Evolutionary conservation across 2,888 invertebrate species (phyloP), one percentile per base, ranked within the genome.

Genomic region (Venustoraphidia nigricollis): DNA sequence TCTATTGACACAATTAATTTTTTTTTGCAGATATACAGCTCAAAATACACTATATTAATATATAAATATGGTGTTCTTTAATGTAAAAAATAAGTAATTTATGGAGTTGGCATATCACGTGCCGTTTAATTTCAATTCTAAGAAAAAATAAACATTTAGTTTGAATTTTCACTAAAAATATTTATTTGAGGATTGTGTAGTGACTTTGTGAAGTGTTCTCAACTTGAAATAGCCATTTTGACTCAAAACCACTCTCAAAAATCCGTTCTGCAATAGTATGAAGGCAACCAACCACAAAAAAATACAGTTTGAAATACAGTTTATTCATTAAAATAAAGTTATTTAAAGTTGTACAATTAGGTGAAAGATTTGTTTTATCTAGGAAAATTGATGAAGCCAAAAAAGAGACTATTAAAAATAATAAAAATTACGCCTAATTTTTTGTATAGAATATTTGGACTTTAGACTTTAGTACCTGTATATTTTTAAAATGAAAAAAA

Each of bases 211-310:
- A 71, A 69, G 71, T 68, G 77, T 76, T 80, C 78, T 81, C 83
- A 80, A 76, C 68, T 72, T 74, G 74, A 76, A 79, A 82, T 80
- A 83, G 81, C 76, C 79, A 79, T 47, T 47, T 47, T 47, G 47
- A 47, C 47, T 42, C 63, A 66, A 68, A 68, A 63, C 71, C 72
- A 76, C 72, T 79, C 79, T 76, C 47, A 47, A 47, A 77, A 79
- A 76, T 76, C 82, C 77, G 81, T 70, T 71, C 71, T 67, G 72
- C 83, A 84, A 86, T 86, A 87, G 84, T 72, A 76, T 80, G 82
- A 83, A 83, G 81, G 83, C 82, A 79, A 75, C 69, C 67, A 70
- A 69, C 65, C 63, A 55, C 66, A 67, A 65, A 67, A 65, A 64
- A 69, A 70, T 68, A 68, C 67, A 68, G 67, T 66, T 51, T 56